Base-by-base conservation (phyloP, 2,888 invertebrate genomes). In the Chymomyza procnemis region DNA sequence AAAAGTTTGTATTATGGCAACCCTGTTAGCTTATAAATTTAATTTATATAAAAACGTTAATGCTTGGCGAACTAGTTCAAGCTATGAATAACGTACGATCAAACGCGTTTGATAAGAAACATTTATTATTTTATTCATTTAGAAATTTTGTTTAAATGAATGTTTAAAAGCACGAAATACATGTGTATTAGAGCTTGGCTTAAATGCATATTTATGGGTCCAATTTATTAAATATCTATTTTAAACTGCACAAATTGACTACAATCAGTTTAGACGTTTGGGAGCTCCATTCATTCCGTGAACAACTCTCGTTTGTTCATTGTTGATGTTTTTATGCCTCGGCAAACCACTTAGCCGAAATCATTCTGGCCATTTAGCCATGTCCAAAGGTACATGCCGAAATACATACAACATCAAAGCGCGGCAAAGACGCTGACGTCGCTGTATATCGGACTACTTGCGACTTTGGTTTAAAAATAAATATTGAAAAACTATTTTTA, bases 401-500 rank as follows among this genome's bases (percentile, higher is more conserved):
- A 3, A 26, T 26, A 26, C 26, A 26, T 26, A 26, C 16, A 50
- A 50, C 50, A 50, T 18, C 50, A 16, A 50, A 50, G 16, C 50
- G 50, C 50, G 19, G 19, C 18, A 18, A 50, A 50, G 18, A 14
- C 50, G 50, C 50, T 18, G 50, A 18, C 19, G 19, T 41, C 34
- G 34, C 34, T 41, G 34, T 12, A 12, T 41, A 48, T 69, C 4
- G 60, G 34, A 55, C 70, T 46, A 30, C 19, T 22, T 26, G 26
- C 6, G 26, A 26, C 26, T 26, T 26, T 63, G n/a, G 14, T 74
- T 71, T 78, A 78, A 76, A 82, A 78, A 81, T 81, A 81, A 81
- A 81, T 80, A 85, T 85, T 82, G 75, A 79, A 66, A 78, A 75
- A 66, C 82, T 81, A 81, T 81, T 81, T 82, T 69, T 78, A 82